Conservation (phyloP, 2,888 invertebrate genomes). For the Oscheius myriophilus region DNA sequence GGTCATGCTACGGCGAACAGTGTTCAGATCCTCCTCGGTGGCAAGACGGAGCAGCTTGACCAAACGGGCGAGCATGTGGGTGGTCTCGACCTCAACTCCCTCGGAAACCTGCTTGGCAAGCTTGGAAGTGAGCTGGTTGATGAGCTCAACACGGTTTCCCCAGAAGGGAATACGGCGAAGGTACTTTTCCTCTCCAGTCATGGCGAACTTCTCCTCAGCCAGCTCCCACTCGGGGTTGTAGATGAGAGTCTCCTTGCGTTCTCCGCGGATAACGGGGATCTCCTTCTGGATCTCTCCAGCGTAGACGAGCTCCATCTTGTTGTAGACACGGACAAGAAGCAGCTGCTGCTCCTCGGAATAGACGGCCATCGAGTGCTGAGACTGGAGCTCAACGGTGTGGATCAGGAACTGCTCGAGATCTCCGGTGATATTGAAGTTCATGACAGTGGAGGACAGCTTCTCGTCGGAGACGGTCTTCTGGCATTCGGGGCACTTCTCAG, state of each 20-base stretch:
- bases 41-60: constrained; percentile 57
- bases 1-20: constrained; percentile 35
- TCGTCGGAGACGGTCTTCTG: constrained; percentile 28
- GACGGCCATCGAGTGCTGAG: constrained; percentile 54
- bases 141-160: constrained; percentile 48
- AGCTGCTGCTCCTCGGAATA: constrained; percentile 41
- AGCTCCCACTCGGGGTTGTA: constrained; percentile 55
- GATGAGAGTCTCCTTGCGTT: constrained; percentile 42
- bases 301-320: constrained; percentile 46
- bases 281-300: constrained; percentile 37
- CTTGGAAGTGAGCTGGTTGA: constrained; percentile 42
- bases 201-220: constrained; percentile 39
- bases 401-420: constrained; percentile 52
- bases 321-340: constrained; percentile 45
- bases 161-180: constrained; percentile 41
- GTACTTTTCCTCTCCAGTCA: constrained; percentile 53
- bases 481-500: constrained; percentile 27
- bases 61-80: constrained; percentile 49
- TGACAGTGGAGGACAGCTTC: constrained; percentile 54
- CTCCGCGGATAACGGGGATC: constrained; percentile 37
- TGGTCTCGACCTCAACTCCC: constrained; percentile 41
- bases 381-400: constrained; percentile 50
- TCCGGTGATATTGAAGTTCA: constrained; percentile 53
- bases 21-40: constrained; percentile 54
- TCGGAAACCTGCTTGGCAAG: constrained; percentile 46